Conservation (phyloP, 2,888 invertebrate species). For the Ceratothoa steindachneri region DNA sequence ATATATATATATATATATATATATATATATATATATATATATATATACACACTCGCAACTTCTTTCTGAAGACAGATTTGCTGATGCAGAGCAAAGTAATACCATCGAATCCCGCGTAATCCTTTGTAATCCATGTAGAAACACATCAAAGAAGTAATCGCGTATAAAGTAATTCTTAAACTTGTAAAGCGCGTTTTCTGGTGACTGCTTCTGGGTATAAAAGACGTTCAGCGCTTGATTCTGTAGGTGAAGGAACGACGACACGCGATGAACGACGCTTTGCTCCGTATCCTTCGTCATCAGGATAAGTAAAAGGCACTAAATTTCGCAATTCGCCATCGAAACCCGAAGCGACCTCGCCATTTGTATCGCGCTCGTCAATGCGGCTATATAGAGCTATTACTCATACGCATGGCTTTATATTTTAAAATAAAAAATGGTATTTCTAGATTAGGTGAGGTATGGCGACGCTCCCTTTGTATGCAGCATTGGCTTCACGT, state of each 20-base stretch:
- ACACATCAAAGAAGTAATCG: slow-evolving; percentile 6
- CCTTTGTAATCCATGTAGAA: slow-evolving; percentile 11
- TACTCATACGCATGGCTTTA: too few relatives aligned
- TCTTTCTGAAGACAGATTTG: slow-evolving; percentile 10
- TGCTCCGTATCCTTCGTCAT: too few relatives aligned
- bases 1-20: slow-evolving; percentile 12
- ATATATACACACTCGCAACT: neutral
- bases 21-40: slow-evolving; percentile 15
- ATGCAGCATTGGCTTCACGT: too few relatives aligned
- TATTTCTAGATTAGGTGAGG: too few relatives aligned
- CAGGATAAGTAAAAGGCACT: too few relatives aligned
- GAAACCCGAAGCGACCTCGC: too few relatives aligned
- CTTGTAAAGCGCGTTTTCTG: neutral
- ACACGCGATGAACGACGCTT: too few relatives aligned
- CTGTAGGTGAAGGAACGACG: neutral
- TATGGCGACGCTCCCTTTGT: too few relatives aligned
- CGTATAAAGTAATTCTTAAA: slow-evolving; percentile 6
- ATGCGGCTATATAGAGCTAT: too few relatives aligned
- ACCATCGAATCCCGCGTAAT: neutral
- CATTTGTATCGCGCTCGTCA: too few relatives aligned
- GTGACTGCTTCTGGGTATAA: neutral
- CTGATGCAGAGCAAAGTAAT: slow-evolving; percentile 5
- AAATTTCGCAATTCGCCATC: too few relatives aligned
- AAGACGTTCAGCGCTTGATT: neutral
- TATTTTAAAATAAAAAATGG: too few relatives aligned